These are phyloP conservation scores for Harmothoe impar DNA, from an alignment of 2,888 invertebrate species.

Conservation along the genomic window DNA sequence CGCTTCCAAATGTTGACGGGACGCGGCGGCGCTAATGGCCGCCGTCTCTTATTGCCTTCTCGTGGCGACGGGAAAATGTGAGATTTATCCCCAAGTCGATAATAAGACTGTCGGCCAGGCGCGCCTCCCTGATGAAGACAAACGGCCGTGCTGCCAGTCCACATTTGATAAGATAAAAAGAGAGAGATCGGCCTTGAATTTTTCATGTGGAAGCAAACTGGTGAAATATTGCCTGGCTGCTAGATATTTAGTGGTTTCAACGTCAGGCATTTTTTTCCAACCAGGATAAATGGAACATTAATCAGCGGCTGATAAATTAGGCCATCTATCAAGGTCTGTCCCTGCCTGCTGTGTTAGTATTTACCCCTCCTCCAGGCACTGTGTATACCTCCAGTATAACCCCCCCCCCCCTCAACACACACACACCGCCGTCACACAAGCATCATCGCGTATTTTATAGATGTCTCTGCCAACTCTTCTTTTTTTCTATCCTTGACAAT, in stretches of 20 bases:
- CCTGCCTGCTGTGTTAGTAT: not conserved
- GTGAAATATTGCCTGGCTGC: constrained; percentile 36
- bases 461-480: not conserved
- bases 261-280: constrained; percentile 11
- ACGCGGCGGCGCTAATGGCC: constrained; percentile 11
- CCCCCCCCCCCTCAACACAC: not conserved
- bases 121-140: constrained; percentile 40
- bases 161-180: not conserved
- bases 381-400: too few relatives aligned
- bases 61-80: not conserved
- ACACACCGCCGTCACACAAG: too few relatives aligned
- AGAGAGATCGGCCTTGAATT: constrained; percentile 25
- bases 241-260: constrained; percentile 51
- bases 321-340: constrained; percentile 11
- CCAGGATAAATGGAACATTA: constrained; percentile 19
- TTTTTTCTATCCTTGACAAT: not conserved
- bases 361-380: not conserved
- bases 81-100: not conserved
- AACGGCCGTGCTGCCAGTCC: not conserved
- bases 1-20: constrained; percentile 47
- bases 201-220: constrained; percentile 41
- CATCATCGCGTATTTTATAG: too few relatives aligned
- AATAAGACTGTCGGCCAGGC: constrained; percentile 21
- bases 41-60: constrained; percentile 11
- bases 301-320: constrained; percentile 42